Evolutionary conservation across 37 sponge, comb jelly and placozoan genomes (phyloP).

Genomic region (Cliona cf. orientalis): DNA sequence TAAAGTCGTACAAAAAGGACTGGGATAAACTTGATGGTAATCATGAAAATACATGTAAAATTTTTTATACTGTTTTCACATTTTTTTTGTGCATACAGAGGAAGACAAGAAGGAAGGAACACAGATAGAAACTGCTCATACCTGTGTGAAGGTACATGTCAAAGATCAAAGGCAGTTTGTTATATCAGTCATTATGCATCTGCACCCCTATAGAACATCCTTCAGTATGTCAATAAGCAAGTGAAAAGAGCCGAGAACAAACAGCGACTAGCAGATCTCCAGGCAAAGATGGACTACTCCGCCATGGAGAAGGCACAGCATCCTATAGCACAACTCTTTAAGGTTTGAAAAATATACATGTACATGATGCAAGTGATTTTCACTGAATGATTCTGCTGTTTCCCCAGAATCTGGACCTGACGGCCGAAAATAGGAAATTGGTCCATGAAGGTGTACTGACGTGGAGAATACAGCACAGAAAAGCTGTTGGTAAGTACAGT

Average conservation of each 20-base stretch:
- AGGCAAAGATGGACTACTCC: slow-evolving; percentile 76
- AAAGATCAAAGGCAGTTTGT: neutral
- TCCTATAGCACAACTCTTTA: slow-evolving; percentile 63
- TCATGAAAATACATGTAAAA: neutral
- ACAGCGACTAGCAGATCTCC: slow-evolving; percentile 47
- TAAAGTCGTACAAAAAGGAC: slow-evolving; percentile 52
- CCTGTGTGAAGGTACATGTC: slow-evolving; percentile 42
- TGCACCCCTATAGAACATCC: slow-evolving; percentile 23
- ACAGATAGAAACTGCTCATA: slow-evolving; percentile 47
- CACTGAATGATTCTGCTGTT: neutral
- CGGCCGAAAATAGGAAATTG: slow-evolving; percentile 39
- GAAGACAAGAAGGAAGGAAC: slow-evolving; percentile 46
- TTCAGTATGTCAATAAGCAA: slow-evolving; percentile 68
- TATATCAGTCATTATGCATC: neutral
- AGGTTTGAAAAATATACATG: slow-evolving; percentile 17
- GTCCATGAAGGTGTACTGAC: slow-evolving; percentile 68
- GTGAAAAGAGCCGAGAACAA: slow-evolving; percentile 46
- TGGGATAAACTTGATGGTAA: slow-evolving; percentile 53
- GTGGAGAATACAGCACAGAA: slow-evolving; percentile 74
- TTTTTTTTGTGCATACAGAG: slow-evolving; percentile 29
- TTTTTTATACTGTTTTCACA: neutral
- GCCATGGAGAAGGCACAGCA: slow-evolving; percentile 62
- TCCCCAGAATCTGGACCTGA: slow-evolving; percentile 57
- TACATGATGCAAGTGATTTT: neutral
- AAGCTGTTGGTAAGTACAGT: slow-evolving; percentile 47